phyloP scores from a whole-genome alignment of 2,888 invertebrate species.

The Charanyca ferruginea region DNA sequence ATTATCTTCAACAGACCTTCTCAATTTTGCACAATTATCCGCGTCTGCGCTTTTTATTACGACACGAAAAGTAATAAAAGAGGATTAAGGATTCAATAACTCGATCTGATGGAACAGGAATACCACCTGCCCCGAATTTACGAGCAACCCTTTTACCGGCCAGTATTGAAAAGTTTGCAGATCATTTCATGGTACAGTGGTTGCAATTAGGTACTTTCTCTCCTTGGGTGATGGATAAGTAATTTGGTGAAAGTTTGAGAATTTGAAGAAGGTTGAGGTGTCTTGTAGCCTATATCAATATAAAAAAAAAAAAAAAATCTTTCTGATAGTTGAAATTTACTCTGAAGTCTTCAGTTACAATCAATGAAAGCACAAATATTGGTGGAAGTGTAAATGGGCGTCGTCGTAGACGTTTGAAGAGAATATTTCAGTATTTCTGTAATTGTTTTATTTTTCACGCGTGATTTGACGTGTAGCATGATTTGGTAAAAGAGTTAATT shows the following conservation, averaged over 20 bases:
- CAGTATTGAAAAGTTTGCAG: slow-evolving; percentile 62
- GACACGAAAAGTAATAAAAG: slow-evolving; percentile 80
- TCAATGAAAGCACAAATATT: too few species aligned
- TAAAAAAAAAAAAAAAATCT: too few species aligned
- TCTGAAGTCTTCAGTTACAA: too few species aligned
- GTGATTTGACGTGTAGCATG: too few species aligned
- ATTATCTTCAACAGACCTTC: slow-evolving; percentile 40
- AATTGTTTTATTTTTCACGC: too few species aligned
- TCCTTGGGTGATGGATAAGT: slow-evolving; percentile 14
- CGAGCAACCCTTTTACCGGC: slow-evolving; percentile 75
- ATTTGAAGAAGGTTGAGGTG: neutral
- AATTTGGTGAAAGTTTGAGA: neutral
- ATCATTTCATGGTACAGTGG: slow-evolving; percentile 65
- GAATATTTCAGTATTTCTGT: too few species aligned
- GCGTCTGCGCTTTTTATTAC: slow-evolving; percentile 68
- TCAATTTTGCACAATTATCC: slow-evolving; percentile 74
- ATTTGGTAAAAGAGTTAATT: too few species aligned
- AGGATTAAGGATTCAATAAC: slow-evolving; percentile 84
- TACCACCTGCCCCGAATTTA: slow-evolving; percentile 75
- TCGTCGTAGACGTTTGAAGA: too few species aligned
- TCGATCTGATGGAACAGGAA: slow-evolving; percentile 79
- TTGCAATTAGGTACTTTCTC: slow-evolving; percentile 49
- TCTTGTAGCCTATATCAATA: neutral
- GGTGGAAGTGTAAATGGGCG: too few species aligned
- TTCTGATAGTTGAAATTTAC: too few species aligned